Base-by-base conservation (phyloP, 2,113 vertebrate species). In the Larimichthys polyactis region DNA sequence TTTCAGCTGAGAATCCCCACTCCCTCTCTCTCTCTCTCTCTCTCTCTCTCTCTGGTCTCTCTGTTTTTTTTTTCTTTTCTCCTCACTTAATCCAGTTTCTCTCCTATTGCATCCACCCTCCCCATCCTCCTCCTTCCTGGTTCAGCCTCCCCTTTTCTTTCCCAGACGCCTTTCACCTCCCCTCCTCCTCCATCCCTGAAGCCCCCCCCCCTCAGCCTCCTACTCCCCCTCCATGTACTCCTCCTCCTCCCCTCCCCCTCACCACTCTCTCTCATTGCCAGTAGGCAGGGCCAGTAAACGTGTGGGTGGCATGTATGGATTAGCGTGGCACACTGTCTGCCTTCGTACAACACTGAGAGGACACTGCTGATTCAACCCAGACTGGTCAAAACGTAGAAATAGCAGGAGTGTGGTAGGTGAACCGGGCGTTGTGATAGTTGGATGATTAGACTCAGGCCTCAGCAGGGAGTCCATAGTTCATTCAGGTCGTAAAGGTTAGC, bases 241-340 rank as follows among this genome's bases (percentile, higher is more conserved):
- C 80, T 79, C 75, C 80, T 79, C 75, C 48, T 85, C 81, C 84
- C 82, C 66, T 88, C 86, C 90, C 84, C 82, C 83, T 77, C 11
- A 0, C 16, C 4, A 0, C 58, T 58, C 43, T 54, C 44, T 43
- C 78, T 60, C 4, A 16, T 67, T 81, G 75, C 51, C 86, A 88
- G 81, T 82, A 86, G 92, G 79, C 87, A 78, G 88, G 79, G 82
- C 63, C 52, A 80, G 65, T 90, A 49, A 59, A 73, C 36, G 63
- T 90, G 90, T 89, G 90, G 87, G 88, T 92, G 90, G 86, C 82
- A 89, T 81, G 90, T 88, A 87, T 92, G 87, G 87, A 82, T 90
- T 87, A 89, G 84, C 4, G 48, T 86, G 86, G 81, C 84, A 86
- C 88, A 76, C 63, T 85, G 82, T 79, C 89, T 84, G 63, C 79